These are phyloP conservation scores for Lampris megalopsis DNA, from an alignment of 2,113 vertebrate genomes.

Conservation along the genomic window DNA sequence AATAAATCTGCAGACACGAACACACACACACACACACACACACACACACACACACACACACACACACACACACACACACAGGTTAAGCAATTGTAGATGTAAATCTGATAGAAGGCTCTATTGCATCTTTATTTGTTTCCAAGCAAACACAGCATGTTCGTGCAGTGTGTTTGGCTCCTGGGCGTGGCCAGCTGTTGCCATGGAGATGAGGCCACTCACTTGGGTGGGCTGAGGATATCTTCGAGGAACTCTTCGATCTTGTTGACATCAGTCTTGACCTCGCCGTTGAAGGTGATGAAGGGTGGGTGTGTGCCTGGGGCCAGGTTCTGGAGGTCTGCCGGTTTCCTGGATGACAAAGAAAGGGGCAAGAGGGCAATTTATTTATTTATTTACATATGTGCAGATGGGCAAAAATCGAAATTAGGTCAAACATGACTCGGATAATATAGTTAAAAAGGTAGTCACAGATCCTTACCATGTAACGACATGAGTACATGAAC, in stretches of 20 bases:
- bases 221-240: conserved; percentile 94
- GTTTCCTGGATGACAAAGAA: conserved; percentile 87
- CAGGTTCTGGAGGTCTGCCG: conserved; percentile 97
- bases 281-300: conserved; percentile 96
- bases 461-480: too few relatives aligned
- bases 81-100: neutral
- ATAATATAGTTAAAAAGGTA: too few relatives aligned
- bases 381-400: too few relatives aligned
- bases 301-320: conserved; percentile 98
- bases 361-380: neutral
- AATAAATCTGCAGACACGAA: conserved; percentile 77
- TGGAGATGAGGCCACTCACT: conserved; percentile 83
- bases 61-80: neutral
- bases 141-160: neutral
- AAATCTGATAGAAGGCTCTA: neutral
- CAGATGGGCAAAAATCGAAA: too few relatives aligned
- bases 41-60: neutral
- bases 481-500: too few relatives aligned
- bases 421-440: too few relatives aligned
- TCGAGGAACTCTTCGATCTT: conserved; percentile 99
- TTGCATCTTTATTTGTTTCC: neutral
- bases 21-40: conserved; percentile 16
- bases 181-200: neutral
- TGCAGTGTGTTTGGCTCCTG: neutral
- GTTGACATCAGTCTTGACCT: conserved; percentile 98